Evolutionary conservation across 2,113 vertebrate genomes (phyloP), one percentile per base, ranked within the genome.

Genomic region (Microtus richardsoni): DNA sequence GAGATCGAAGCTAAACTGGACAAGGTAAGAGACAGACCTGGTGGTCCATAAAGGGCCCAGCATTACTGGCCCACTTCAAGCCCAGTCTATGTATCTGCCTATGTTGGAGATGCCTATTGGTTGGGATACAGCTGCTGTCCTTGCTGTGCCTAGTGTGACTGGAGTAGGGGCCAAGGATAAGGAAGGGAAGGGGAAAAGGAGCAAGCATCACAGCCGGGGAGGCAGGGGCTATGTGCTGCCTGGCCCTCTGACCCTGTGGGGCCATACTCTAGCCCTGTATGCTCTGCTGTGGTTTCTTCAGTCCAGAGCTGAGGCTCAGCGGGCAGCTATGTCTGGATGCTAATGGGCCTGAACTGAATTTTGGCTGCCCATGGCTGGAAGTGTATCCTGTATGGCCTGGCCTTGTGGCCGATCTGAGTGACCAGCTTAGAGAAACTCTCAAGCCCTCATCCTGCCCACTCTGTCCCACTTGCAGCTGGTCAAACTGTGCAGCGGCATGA

Each of bases 1-100:
- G 99, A 99, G 98, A 99, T 99, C 0, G 99, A 99, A 97, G 99
- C 99, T 1, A 99, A 99, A 93, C 98, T 99, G 60, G 99, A 99
- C 96, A 99, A 99, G 99, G 99, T 99, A 97, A 99, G 98, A 74
- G 58, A 11, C 0, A 0, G 58, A 19, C 66, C 10, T 10, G 14
- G 79, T 41, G 49, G 71, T 3, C 13, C 2, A 16, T 3, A 41
- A 60, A 78, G 87, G 62, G 71, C 28, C 36, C 21, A 22, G 19
- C 5, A 28, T 26, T 30, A 3, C 26, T 30, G 19, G 60, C 14
- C 28, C 0, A 0, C 30, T 36, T 11, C 12, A 19, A 10, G 11
- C 73, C 64, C 14, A 58, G 49, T 12, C 26, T 33, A 12, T 30
- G 3, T 39, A 17, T 49, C 39, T 21, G 7, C 47, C 71, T 66